A percentile compares a stretch with the other conserved stretches of the same genome.
phyloP scores from a whole-genome alignment of 35 echinoderm and acorn worm genomes.

The Anneissia japonica region DNA sequence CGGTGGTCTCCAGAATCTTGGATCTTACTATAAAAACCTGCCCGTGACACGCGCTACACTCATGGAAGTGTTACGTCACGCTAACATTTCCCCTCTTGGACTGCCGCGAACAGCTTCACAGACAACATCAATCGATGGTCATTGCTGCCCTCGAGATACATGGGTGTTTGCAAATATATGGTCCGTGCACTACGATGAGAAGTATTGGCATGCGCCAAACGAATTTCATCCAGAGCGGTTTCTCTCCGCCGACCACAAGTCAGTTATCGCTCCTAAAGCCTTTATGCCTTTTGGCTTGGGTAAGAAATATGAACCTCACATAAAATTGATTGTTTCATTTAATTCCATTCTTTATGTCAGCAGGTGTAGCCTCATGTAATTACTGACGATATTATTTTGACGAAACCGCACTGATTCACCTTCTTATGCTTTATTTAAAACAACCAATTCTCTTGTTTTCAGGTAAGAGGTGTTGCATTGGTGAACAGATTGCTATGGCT shows the following conservation, averaged over 20 bases:
- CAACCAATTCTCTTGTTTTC: background rate
- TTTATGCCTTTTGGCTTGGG: background rate
- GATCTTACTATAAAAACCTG: background rate
- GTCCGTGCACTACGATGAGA: background rate
- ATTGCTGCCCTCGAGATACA: background rate
- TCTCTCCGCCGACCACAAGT: background rate
- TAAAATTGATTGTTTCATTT: too few relatives aligned
- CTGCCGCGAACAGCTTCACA: background rate
- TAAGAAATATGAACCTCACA: background rate
- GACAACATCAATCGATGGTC: background rate
- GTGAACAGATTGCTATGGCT: background rate
- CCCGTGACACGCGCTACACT: background rate
- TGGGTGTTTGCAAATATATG: background rate
- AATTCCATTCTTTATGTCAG: too few relatives aligned
- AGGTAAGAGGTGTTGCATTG: background rate
- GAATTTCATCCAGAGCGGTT: background rate
- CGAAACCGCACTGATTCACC: too few relatives aligned
- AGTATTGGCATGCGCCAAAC: background rate
- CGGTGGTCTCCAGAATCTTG: background rate
- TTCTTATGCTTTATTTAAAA: too few relatives aligned
- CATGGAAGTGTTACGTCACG: background rate
- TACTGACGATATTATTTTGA: too few relatives aligned
- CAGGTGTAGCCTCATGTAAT: too few relatives aligned
- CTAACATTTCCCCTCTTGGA: background rate
- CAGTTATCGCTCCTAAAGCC: background rate